A percentile compares a stretch with the other conserved stretches of the same genome.
These are phyloP conservation scores for Amiota communis DNA, from an alignment of 2,888 invertebrate genomes.

Conservation along the genomic window DNA sequence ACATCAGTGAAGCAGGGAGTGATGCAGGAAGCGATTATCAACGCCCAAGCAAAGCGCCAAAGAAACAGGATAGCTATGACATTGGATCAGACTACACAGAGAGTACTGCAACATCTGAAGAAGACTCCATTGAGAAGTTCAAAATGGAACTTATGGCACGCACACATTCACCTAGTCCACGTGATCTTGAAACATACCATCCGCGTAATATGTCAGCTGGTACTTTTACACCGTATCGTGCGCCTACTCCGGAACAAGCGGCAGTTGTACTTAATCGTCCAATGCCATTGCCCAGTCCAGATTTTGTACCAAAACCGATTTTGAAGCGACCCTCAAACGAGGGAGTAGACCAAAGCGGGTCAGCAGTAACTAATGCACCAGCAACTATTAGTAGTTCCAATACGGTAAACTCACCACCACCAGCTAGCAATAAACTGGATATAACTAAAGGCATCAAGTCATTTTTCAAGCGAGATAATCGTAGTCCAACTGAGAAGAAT, in stretches of 20 bases:
- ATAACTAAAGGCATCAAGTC: slow-evolving; percentile 68
- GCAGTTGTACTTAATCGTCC: slow-evolving; percentile 78
- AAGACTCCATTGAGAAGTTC: slow-evolving; percentile 72
- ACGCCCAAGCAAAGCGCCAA: slow-evolving; percentile 27
- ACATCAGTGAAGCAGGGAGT: slow-evolving; percentile 39
- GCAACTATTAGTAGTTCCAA: slow-evolving; percentile 2
- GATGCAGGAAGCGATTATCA: slow-evolving; percentile 63
- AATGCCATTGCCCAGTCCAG: slow-evolving; percentile 79
- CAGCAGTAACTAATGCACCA: slow-evolving; percentile 19
- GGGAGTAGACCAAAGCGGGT: slow-evolving; percentile 65
- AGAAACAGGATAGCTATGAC: slow-evolving; percentile 68
- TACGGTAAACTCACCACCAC: neutral
- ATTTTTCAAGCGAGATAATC: slow-evolving; percentile 69
- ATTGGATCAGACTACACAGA: slow-evolving; percentile 79
- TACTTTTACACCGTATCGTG: slow-evolving; percentile 70
- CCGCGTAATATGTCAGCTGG: slow-evolving; percentile 76
- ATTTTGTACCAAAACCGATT: slow-evolving; percentile 86
- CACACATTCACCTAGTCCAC: slow-evolving; percentile 71
- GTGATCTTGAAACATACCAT: slow-evolving; percentile 80
- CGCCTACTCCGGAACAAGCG: slow-evolving; percentile 75
- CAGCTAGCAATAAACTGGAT: slow-evolving; percentile 53
- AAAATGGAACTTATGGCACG: slow-evolving; percentile 70
- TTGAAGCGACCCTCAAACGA: slow-evolving; percentile 77
- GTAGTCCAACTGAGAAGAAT: slow-evolving; percentile 65
- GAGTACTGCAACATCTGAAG: slow-evolving; percentile 77